Conservation (phyloP, 2,113 vertebrate genomes). For the Colistium nudipinnis region DNA sequence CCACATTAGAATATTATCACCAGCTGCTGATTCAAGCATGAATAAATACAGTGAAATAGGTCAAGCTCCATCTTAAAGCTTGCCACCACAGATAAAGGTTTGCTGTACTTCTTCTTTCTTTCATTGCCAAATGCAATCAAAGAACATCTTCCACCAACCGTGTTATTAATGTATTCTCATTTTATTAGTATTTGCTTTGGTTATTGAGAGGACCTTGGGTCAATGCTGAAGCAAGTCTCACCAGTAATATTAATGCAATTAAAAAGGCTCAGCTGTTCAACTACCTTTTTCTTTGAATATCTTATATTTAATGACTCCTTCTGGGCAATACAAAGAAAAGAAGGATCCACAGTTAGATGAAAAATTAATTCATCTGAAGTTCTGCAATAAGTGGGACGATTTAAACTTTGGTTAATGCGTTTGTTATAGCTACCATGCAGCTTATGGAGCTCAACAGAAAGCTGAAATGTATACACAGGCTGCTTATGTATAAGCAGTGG, state of each 20-base stretch:
- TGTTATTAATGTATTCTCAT: constrained; percentile 14
- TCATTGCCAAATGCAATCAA: constrained; percentile 10
- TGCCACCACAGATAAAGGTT: neutral
- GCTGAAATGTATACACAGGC: too few relatives aligned
- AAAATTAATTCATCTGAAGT: too few relatives aligned
- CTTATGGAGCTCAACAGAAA: too few relatives aligned
- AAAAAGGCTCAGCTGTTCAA: neutral
- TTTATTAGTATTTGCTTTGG: constrained; percentile 19
- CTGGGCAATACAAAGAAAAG: neutral
- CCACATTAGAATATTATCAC: too few relatives aligned
- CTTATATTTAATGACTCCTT: neutral
- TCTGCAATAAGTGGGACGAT: too few relatives aligned
- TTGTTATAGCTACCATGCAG: too few relatives aligned
- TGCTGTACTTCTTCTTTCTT: neutral
- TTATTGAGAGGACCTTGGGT: neutral
- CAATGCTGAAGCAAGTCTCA: neutral
- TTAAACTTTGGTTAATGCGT: too few relatives aligned
- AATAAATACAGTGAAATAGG: constrained; percentile 23
- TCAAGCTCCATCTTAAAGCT: neutral
- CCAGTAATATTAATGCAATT: neutral
- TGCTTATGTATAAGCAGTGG: too few relatives aligned
- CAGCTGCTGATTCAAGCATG: constrained; percentile 45
- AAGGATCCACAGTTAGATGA: neutral
- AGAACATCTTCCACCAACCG: neutral
- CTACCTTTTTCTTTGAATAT: neutral